Conservation (phyloP, 2,888 invertebrate species). For the Tolmerus cingulatus region DNA sequence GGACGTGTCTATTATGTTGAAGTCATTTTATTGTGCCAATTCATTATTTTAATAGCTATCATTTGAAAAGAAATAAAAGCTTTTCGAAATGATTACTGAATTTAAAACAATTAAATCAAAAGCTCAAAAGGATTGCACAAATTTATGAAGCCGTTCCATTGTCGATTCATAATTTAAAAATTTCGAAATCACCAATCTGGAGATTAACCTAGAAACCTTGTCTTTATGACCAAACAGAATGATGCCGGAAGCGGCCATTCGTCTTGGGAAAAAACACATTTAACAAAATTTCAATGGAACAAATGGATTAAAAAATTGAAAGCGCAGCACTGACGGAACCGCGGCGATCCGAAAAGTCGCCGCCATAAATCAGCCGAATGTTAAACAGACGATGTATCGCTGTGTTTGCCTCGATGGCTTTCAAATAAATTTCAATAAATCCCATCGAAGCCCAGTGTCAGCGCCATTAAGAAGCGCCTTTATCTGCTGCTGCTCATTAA, state of each 20-base stretch:
- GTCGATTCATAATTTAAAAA: neutral
- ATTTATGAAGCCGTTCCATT: neutral
- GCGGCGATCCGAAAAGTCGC: neutral
- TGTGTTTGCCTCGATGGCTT: neutral
- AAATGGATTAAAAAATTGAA: neutral
- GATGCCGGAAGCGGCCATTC: neutral
- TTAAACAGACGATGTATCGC: neutral
- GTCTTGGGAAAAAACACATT: neutral
- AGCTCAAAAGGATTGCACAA: neutral
- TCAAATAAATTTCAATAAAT: conserved; percentile 33
- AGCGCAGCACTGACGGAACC: neutral
- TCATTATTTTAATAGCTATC: neutral
- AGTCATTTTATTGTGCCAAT: neutral
- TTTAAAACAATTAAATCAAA: neutral
- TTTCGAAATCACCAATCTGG: neutral
- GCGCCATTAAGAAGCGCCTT: conserved; percentile 17
- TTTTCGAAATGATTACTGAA: neutral
- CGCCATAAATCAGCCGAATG: neutral
- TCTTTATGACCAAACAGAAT: neutral
- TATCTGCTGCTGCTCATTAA: conserved; percentile 24
- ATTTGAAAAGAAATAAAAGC: neutral
- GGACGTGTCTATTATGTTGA: no score
- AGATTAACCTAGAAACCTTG: neutral
- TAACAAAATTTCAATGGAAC: neutral
- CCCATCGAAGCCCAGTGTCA: conserved; percentile 22